Conservation (phyloP, 2,113 vertebrate species). For the Neopipo cinnamomea region DNA sequence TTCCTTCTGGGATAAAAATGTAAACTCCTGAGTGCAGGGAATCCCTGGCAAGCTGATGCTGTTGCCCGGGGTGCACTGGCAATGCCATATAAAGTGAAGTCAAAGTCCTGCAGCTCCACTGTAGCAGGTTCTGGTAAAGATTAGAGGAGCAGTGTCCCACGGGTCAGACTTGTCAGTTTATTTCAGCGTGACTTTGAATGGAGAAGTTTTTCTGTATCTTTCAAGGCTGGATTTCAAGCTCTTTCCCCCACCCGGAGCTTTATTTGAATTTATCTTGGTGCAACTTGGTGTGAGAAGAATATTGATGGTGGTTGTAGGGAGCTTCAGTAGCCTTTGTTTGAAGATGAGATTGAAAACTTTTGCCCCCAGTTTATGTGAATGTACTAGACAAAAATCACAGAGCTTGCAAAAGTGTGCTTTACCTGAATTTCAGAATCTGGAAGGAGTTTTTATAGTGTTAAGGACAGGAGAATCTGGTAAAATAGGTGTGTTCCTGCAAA, state of each 20-base stretch:
- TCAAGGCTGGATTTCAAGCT: neutral
- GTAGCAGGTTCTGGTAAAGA: neutral
- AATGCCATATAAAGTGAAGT: conserved; percentile 11
- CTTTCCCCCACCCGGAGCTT: neutral
- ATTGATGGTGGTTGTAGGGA: neutral
- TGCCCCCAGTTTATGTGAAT: neutral
- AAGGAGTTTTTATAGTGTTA: neutral
- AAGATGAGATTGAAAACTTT: neutral
- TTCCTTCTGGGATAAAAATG: neutral
- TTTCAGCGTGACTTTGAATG: neutral
- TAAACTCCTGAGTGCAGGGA: neutral
- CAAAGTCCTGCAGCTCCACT: neutral
- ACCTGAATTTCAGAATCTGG: neutral
- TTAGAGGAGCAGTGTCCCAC: neutral
- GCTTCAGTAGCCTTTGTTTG: neutral
- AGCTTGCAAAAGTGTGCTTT: neutral
- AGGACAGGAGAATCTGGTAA: neutral
- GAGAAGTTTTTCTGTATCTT: neutral
- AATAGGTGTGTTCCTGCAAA: neutral
- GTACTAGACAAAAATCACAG: neutral
- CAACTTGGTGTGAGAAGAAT: neutral
- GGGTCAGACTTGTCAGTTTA: neutral
- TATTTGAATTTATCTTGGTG: neutral
- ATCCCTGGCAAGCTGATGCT: neutral
- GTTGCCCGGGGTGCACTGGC: neutral